Conservation (phyloP, 1,140 invertebrate species). For the Drosophila melanica region DNA sequence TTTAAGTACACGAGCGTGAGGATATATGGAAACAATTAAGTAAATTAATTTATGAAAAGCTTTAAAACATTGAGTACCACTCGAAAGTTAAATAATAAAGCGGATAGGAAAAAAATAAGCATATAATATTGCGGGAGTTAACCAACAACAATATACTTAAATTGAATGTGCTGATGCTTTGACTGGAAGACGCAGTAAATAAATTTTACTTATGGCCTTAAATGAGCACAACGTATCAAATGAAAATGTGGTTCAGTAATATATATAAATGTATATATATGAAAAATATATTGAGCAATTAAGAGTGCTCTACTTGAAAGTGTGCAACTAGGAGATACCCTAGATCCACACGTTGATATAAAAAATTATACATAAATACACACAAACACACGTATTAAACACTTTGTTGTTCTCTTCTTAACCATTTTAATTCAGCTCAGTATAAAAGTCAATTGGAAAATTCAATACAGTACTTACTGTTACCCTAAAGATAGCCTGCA, state of each 20-base stretch:
- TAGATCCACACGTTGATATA: no score
- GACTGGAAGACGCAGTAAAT: slow-evolving; percentile 37
- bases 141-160: slow-evolving; percentile 29
- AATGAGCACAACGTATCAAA: slow-evolving; percentile 43
- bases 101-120: background rate
- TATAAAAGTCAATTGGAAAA: background rate
- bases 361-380: no score
- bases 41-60: slow-evolving; percentile 46
- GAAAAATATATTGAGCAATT: background rate
- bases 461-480: background rate
- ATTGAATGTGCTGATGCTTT: slow-evolving; percentile 29
- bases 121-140: background rate
- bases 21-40: slow-evolving; percentile 13
- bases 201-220: slow-evolving; percentile 59
- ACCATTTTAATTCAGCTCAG: no score
- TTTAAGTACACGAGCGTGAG: slow-evolving; percentile 15
- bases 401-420: no score
- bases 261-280: background rate
- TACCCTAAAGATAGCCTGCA: no score
- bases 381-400: no score
- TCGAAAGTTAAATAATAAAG: slow-evolving; percentile 6
- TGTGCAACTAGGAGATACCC: no score
- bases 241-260: background rate
- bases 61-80: slow-evolving; percentile 28
- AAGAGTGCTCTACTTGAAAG: no score